Evolutionary conservation across 2,113 vertebrate species (phyloP), one percentile per base, ranked within the genome.

Genomic region (Pogonocichla stellata): DNA sequence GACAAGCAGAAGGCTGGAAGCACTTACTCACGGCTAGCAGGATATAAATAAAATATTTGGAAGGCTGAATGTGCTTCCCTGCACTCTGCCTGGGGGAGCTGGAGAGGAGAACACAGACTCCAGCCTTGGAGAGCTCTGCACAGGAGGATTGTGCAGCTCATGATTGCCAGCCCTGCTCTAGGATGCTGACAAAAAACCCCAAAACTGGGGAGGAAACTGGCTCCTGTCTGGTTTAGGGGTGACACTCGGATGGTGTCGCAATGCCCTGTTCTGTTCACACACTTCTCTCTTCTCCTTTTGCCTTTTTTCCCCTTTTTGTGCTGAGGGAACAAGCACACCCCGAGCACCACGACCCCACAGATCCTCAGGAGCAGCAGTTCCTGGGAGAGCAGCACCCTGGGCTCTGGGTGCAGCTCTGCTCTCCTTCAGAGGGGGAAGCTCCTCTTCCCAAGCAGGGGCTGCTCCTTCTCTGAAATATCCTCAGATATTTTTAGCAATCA

Each of bases 341-440:
- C 0, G 17, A 57, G 73, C 10, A 3, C 23, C 10, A 0, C 0
- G 1, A n/a, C 43, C 79, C 50, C 2, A 0, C 8, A 22, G 17
- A 78, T 14, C 33, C 34, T 18, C 0, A 0, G 78, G 43, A 74
- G 42, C 70, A 81, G 62, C 38, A 6, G 1, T 42, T 42, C 40
- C 40, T 42, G 40, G 40, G 40, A 42, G 7, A 23, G 3, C 2
- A 28, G 28, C 6, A 38, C 38, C 38, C 38, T 38, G 38, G 38
- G 38, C 38, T 38, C 38, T 38, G 38, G 38, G 38, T 9, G 38
- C 38, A 38, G 38, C 38, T 38, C 38, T 2, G 25, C 4, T 12
- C 31, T 33, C 80, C 57, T 33, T 31, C 71, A 4, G 1, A 20
- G 47, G 18, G 24, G 43, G 6, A 66, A 69, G 12, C 14, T 14